phyloP scores from a whole-genome alignment of 2,797 vertebrate genomes.

The Pristis pectinata region DNA sequence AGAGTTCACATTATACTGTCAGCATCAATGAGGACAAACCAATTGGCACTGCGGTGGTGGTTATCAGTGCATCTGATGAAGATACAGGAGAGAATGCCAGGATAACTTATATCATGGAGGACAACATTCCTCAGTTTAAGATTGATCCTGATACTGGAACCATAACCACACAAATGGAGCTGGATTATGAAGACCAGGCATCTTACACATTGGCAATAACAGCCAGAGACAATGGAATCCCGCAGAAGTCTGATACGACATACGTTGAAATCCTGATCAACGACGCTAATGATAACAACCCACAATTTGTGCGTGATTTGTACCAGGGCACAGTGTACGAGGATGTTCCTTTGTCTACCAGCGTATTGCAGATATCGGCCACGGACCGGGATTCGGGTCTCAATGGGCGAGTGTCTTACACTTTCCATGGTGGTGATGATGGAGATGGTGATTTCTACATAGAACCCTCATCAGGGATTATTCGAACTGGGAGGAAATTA shows the following conservation, averaged over 20 bases:
- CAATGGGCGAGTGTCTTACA: conserved; percentile 83
- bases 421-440: conserved; percentile 84
- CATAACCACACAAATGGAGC: conserved; percentile 80
- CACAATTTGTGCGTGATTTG: conserved; percentile 75
- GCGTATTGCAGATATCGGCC: conserved; percentile 88
- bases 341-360: conserved; percentile 78
- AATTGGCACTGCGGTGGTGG: conserved; percentile 74
- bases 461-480: conserved; percentile 83
- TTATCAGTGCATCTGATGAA: conserved; percentile 85
- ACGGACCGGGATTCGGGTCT: conserved; percentile 80
- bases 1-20: conserved; percentile 85
- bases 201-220: conserved; percentile 88
- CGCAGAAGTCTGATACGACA: conserved; percentile 89
- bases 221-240: conserved; percentile 89
- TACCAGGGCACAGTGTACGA: conserved; percentile 84
- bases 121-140: conserved; percentile 87
- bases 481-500: conserved; percentile 80
- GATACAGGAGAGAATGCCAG: conserved; percentile 93
- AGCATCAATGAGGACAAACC: conserved; percentile 78
- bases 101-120: conserved; percentile 87
- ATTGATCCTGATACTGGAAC: conserved; percentile 82
- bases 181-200: conserved; percentile 90
- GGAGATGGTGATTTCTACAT: conserved; percentile 91
- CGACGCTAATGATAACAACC: conserved; percentile 85
- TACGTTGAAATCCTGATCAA: conserved; percentile 86